phyloP scores from a whole-genome alignment of 2,888 invertebrate genomes.

The Congeria kusceri region DNA sequence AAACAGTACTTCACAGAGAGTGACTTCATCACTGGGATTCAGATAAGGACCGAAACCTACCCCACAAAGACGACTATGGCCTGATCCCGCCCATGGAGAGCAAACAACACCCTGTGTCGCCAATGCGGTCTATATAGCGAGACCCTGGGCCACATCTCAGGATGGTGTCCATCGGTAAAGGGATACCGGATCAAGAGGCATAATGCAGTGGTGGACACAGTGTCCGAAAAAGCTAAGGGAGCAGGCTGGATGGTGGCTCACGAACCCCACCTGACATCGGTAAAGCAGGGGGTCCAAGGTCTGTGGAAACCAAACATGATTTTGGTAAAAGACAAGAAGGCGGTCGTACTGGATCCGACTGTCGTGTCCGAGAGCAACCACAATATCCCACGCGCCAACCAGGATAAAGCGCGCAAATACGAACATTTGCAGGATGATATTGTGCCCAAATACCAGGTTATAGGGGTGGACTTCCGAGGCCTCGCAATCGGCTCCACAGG shows the following conservation, averaged over 20 bases:
- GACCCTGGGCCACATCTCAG: conserved; percentile 44
- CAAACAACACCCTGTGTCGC: neutral
- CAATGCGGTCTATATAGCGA: conserved; percentile 14
- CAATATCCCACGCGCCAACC: no score
- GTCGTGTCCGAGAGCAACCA: no score
- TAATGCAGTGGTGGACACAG: conserved; percentile 13
- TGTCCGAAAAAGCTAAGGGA: conserved; percentile 9
- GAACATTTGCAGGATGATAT: no score
- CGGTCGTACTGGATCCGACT: no score
- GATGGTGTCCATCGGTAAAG: conserved; percentile 19
- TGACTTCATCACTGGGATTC: conserved; percentile 19
- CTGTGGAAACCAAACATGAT: no score
- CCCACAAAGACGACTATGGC: conserved; percentile 16
- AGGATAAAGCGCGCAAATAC: no score
- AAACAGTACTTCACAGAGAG: conserved; percentile 5
- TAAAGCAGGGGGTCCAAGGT: no score
- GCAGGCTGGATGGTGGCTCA: neutral
- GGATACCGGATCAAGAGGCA: conserved; percentile 36
- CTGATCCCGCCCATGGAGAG: neutral
- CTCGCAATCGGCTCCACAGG: no score
- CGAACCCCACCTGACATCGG: no score
- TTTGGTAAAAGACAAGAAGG: no score
- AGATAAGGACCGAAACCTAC: conserved; percentile 26
- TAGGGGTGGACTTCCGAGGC: no score
- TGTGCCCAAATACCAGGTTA: no score